Base-by-base conservation (phyloP, 2,113 vertebrate species). In the Callocephalon fimbriatum region DNA sequence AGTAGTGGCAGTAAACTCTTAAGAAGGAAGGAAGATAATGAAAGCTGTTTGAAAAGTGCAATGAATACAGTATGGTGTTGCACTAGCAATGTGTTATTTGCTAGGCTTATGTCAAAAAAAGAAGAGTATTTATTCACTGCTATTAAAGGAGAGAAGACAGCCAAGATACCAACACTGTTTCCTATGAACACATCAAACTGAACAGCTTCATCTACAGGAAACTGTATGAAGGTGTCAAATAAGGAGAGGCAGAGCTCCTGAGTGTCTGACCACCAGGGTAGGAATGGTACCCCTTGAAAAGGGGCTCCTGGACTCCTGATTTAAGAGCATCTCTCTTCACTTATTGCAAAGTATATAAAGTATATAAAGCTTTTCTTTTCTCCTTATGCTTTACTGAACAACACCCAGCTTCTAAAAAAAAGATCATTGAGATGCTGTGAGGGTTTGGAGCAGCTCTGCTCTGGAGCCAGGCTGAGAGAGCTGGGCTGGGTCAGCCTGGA, bases 131-230 rank as follows among this genome's bases (percentile, higher is more conserved):
- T 18, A 4, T 47, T 65, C 59, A 9, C 10, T 29, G 54, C 37
- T 37, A 70, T 35, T 32, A 42, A 63, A 73, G 31, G 11, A n/a
- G 38, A 71, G 5, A 31, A 21, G 40, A 59, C 10, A 70, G 59
- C 0, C 1, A 47, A 78, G 6, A 2, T 13, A 44, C 1, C 21
- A 73, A 5, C 0, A 7, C 7, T 1, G 88, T 38, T 70, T 37
- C 18, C 23, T 47, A 14, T 1, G 27, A 61, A 86, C 3, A 68
- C 10, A 27, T 6, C 26, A 61, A 71, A 56, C 0, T 5, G 35
- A 84, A n/a, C 7, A 84, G 27, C 6, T 27, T 38, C 50, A 76
- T 10, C 54, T 77, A 3, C 12, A 77, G 56, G 37, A 27, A 91
- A 48, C 2, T 6, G 2, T 4, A 15, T 1, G 1, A 25, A 65